Evolutionary conservation across 2,113 vertebrate genomes (phyloP).

Genomic region (Eudyptes chrysolophus): DNA sequence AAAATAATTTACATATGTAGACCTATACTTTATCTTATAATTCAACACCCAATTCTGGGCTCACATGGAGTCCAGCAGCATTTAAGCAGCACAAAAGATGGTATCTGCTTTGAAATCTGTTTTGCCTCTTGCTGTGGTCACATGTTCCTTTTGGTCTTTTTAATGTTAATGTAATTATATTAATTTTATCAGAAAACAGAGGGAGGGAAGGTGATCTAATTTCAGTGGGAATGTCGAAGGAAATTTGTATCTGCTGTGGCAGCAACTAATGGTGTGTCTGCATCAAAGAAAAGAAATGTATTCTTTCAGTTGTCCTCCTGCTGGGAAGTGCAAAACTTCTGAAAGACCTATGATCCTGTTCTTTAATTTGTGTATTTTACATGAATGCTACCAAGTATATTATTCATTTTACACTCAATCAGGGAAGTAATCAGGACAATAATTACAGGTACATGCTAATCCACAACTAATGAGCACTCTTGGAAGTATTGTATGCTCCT

Average conservation of each 20-base stretch:
- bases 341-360: not conserved
- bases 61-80: not conserved
- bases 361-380: not conserved
- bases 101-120: not conserved
- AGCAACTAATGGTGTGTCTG: not conserved
- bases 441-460: not conserved
- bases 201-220: slow-evolving; percentile 17
- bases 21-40: not conserved
- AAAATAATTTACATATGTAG: not conserved
- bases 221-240: slow-evolving; percentile 13
- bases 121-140: not conserved
- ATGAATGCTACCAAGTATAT: not conserved
- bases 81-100: not conserved
- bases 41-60: not conserved
- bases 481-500: not conserved
- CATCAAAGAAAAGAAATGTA: not conserved
- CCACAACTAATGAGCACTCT: not conserved
- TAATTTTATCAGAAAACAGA: slow-evolving; percentile 49
- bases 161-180: slow-evolving; percentile 12
- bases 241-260: not conserved
- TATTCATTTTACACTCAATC: not conserved
- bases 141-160: not conserved
- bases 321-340: not conserved
- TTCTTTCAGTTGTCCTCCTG: not conserved
- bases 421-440: slow-evolving; percentile 15